Evolutionary conservation across 2,113 vertebrate species (phyloP).

Genomic region (Oenanthe oenanthe): DNA sequence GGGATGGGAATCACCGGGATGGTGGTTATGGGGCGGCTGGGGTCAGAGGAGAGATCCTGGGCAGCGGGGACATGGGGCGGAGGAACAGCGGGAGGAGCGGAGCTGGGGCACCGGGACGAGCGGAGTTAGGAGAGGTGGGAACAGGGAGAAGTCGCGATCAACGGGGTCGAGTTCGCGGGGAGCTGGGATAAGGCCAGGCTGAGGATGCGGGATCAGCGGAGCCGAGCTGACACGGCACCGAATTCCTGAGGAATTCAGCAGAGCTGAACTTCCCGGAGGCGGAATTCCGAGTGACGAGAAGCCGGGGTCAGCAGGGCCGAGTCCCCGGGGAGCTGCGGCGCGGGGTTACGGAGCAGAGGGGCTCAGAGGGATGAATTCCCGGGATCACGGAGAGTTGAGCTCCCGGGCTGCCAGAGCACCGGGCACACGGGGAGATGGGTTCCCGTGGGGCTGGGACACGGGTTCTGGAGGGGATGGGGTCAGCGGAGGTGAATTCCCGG

Average conservation of each 20-base stretch:
- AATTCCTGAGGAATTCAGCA: not conserved
- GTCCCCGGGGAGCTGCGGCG: not conserved
- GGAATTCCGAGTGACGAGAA: not conserved
- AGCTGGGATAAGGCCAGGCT: not conserved
- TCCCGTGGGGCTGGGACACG: not conserved
- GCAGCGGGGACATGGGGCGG: not conserved
- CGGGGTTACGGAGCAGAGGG: not conserved
- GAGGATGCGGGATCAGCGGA: not conserved
- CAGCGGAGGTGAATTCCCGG: not conserved
- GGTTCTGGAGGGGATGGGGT: not conserved
- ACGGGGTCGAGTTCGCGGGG: not conserved
- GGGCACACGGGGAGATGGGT: not conserved
- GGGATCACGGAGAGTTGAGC: not conserved
- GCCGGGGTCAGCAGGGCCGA: not conserved
- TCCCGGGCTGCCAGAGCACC: not conserved
- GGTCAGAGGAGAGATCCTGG: not conserved
- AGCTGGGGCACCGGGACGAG: not conserved
- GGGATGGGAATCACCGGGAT: not conserved
- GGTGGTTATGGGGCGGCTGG: rapidly evolving
- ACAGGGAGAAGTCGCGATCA: not conserved
- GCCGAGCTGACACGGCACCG: not conserved
- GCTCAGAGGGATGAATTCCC: not conserved
- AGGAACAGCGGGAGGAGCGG: not conserved
- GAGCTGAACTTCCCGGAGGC: not conserved
- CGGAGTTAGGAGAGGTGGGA: not conserved